phyloP scores from a whole-genome alignment of 1,140 invertebrate genomes.

The Arctopsyche grandis region DNA sequence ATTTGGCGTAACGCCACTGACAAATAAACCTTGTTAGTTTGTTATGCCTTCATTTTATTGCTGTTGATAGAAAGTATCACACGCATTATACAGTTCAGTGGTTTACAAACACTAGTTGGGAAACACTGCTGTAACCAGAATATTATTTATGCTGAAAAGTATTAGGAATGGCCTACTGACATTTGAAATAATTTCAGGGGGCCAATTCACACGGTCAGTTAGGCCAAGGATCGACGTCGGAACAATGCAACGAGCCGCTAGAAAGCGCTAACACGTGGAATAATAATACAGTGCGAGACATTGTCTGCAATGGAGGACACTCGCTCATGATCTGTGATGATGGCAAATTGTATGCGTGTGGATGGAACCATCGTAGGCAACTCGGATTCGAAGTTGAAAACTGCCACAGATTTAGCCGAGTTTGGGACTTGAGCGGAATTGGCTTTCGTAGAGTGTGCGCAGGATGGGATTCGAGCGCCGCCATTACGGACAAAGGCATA shows the following conservation, averaged over 20 bases:
- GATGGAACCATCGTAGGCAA: slow-evolving; percentile 88
- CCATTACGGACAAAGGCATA: slow-evolving; percentile 71
- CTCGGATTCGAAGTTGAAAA: slow-evolving; percentile 68
- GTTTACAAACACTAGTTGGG: no score
- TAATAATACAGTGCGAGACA: slow-evolving; percentile 66
- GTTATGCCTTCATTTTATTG: no score
- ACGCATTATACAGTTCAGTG: no score
- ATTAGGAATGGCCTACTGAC: background rate
- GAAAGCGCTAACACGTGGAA: slow-evolving; percentile 62
- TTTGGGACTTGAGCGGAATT: slow-evolving; percentile 67
- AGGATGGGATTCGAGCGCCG: slow-evolving; percentile 79
- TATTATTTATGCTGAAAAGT: no score
- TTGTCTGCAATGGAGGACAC: slow-evolving; percentile 81
- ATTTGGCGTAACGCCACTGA: no score
- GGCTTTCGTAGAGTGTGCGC: slow-evolving; percentile 71
- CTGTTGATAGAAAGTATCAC: no score
- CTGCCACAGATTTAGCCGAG: slow-evolving; percentile 66
- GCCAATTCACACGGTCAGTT: slow-evolving; percentile 88
- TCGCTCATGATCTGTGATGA: slow-evolving; percentile 73
- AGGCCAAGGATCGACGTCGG: slow-evolving; percentile 73
- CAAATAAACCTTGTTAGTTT: no score
- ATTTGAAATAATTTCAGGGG: slow-evolving; percentile 68
- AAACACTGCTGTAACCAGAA: no score
- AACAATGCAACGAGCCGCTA: slow-evolving; percentile 72
- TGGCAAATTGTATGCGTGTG: slow-evolving; percentile 82